Evolutionary conservation across 1,140 invertebrate species (phyloP).

Genomic region (Trichonephila clavipes): DNA sequence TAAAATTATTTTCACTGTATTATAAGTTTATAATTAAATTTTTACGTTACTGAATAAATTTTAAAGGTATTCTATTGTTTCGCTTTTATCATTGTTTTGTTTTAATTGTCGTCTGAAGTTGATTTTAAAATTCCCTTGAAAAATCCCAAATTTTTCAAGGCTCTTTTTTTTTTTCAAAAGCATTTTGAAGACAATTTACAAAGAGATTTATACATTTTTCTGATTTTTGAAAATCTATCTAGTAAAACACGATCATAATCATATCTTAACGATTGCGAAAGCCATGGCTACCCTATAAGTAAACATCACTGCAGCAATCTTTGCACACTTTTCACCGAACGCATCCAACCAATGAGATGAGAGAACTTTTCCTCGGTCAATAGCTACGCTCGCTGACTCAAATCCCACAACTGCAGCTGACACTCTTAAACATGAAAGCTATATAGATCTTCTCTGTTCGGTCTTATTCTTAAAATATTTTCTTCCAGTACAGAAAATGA

Average conservation of each 20-base stretch:
- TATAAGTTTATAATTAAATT: no score
- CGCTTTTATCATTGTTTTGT: no score
- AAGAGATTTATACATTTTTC: not conserved
- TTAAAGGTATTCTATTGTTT: no score
- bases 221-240: not conserved
- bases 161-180: no score
- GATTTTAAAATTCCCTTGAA: no score
- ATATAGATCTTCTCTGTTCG: not conserved
- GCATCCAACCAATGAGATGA: not conserved
- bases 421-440: not conserved
- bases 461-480: not conserved
- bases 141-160: no score
- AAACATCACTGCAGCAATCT: not conserved
- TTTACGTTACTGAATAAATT: no score
- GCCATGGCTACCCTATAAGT: not conserved
- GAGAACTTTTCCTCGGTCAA: not conserved
- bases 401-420: conserved; percentile 5
- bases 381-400: not conserved
- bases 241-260: not conserved
- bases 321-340: not conserved
- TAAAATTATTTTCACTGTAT: no score
- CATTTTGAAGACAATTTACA: no score
- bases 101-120: no score
- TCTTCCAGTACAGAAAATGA: not conserved
- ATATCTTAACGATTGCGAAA: conserved; percentile 2